Evolutionary conservation across 1,140 invertebrate species (phyloP).

Genomic region (Drosophila willistoni): DNA sequence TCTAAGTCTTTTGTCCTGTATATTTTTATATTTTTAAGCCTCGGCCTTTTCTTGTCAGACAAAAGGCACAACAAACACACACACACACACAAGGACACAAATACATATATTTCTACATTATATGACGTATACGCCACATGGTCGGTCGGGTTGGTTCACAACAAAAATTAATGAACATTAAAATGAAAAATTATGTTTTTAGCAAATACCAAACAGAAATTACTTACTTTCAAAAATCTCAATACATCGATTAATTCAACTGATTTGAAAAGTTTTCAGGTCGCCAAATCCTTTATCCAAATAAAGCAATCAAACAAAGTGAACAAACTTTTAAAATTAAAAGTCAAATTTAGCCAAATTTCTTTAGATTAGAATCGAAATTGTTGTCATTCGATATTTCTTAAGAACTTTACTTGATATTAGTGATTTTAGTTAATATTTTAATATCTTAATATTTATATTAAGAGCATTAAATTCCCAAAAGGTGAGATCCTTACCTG

Average conservation of each 20-base stretch:
- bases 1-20: slow-evolving; percentile 53
- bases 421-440: no score
- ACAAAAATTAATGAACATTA: slow-evolving; percentile 3
- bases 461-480: no score
- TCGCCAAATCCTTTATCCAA: no score
- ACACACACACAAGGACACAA: slow-evolving; percentile 2
- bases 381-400: no score
- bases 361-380: no score
- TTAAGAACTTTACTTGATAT: no score
- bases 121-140: slow-evolving; percentile 64
- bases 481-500: no score
- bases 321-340: no score
- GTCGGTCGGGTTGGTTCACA: background rate
- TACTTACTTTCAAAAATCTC: background rate
- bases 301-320: no score
- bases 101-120: slow-evolving; percentile 17
- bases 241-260: background rate
- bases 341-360: no score
- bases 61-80: slow-evolving; percentile 22
- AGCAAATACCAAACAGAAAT: background rate
- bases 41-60: slow-evolving; percentile 66
- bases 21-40: slow-evolving; percentile 62
- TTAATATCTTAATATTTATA: no score
- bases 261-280: background rate
- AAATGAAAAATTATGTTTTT: slow-evolving; percentile 9